A percentile compares a stretch with the other conserved stretches of the same genome.
Evolutionary conservation across 1,140 invertebrate species (phyloP).

Genomic region (Drosophila subpulchrella): DNA sequence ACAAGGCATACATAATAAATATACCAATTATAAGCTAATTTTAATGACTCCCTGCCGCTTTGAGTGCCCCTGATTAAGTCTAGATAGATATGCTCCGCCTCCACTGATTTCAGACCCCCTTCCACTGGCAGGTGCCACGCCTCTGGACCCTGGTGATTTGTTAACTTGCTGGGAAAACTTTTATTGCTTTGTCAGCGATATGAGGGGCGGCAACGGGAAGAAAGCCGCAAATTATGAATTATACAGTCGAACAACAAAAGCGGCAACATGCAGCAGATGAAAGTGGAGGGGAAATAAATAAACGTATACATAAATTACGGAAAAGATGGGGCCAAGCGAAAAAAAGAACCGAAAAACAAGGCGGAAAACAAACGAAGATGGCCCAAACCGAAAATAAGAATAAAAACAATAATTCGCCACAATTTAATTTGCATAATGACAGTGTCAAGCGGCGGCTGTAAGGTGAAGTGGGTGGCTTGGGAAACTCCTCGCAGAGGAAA

Average conservation of each 20-base stretch:
- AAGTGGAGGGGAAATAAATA: conserved; percentile 36
- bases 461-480: conserved; percentile 18
- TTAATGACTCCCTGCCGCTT: not conserved
- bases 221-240: conserved; percentile 72
- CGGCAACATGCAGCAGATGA: conserved; percentile 10
- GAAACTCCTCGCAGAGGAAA: not conserved
- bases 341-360: conserved; percentile 6
- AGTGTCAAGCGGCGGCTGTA: conserved; percentile 66
- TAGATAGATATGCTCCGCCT: not conserved
- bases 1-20: not conserved
- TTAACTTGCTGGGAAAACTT: conserved; percentile 72
- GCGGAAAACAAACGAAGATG: conserved; percentile 5
- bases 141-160: conserved; percentile 58
- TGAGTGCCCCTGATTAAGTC: not conserved
- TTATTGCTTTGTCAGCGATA: conserved; percentile 69
- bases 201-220: conserved; percentile 33
- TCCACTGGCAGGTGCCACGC: conserved; percentile 19
- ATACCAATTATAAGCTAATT: not conserved
- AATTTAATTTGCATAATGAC: conserved; percentile 83
- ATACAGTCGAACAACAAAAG: conserved; percentile 58
- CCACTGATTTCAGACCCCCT: conserved; percentile 2
- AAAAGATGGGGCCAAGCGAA: conserved; percentile 30
- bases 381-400: conserved; percentile 39
- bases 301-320: conserved; percentile 71
- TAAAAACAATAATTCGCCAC: conserved; percentile 80